phyloP scores from a whole-genome alignment of 2,888 invertebrate species.

The Amphipoea lucens region DNA sequence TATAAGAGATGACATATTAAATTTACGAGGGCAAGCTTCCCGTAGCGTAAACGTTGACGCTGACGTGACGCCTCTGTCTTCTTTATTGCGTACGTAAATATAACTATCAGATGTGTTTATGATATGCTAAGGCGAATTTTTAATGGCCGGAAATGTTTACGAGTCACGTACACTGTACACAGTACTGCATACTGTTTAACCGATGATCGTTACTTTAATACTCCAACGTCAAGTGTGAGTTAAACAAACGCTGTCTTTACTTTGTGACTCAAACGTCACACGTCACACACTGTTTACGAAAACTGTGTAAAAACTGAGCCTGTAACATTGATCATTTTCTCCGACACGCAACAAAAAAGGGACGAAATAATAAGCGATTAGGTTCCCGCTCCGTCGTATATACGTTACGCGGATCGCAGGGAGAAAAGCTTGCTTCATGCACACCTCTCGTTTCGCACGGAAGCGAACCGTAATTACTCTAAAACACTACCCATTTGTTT shows the following conservation, averaged over 20 bases:
- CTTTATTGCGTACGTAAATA: conserved; percentile 88
- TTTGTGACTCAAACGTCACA: conserved; percentile 73
- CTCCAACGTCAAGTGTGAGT: conserved; percentile 61
- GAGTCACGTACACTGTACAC: conserved; percentile 69
- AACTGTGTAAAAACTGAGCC: conserved; percentile 74
- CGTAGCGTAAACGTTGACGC: conserved; percentile 82
- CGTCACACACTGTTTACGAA: conserved; percentile 76
- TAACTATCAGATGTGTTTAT: conserved; percentile 86
- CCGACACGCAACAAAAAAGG: conserved; percentile 81
- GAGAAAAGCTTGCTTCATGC: conserved; percentile 79
- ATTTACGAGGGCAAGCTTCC: conserved; percentile 88
- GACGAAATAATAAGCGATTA: conserved; percentile 84
- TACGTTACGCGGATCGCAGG: conserved; percentile 76
- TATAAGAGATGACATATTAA: conserved; percentile 90
- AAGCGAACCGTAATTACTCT: conserved; percentile 90
- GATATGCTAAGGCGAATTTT: conserved; percentile 83
- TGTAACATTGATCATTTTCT: conserved; percentile 81
- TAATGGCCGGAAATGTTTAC: conserved; percentile 79
- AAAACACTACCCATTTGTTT: conserved; percentile 91
- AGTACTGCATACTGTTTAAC: conserved; percentile 56
- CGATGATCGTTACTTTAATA: conserved; percentile 69
- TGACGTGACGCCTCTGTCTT: conserved; percentile 86
- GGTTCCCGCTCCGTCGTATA: conserved; percentile 74
- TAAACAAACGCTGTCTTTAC: conserved; percentile 70
- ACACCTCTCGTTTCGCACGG: conserved; percentile 88